phyloP scores from a whole-genome alignment of 2,113 vertebrate species.

The Microcebus tavaratra region DNA sequence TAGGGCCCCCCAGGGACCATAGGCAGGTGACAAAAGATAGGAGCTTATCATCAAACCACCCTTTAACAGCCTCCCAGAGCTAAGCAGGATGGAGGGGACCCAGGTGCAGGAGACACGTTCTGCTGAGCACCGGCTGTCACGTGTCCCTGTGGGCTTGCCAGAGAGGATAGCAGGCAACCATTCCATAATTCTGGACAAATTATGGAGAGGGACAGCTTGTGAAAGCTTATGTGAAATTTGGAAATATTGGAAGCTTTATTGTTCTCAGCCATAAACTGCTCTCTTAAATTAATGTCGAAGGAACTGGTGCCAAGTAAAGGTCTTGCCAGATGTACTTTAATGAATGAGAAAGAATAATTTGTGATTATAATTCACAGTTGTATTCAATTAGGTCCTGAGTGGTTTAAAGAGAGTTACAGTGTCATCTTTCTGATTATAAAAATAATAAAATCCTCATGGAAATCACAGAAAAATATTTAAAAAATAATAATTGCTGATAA shows the following conservation, averaged over 20 bases:
- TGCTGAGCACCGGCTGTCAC: not conserved
- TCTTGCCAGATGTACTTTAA: constrained; percentile 45
- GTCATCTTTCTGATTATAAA: constrained; percentile 47
- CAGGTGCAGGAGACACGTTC: not conserved
- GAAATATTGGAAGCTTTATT: constrained; percentile 38
- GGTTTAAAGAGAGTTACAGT: not conserved
- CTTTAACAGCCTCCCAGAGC: not conserved
- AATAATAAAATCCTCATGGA: constrained; percentile 42
- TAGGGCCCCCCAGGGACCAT: not conserved
- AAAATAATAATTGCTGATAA: not conserved
- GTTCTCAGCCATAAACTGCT: constrained; percentile 31
- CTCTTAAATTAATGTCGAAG: constrained; percentile 15
- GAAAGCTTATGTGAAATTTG: constrained; percentile 53
- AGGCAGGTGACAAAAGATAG: not conserved
- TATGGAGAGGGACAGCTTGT: constrained; percentile 46
- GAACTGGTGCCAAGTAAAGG: constrained; percentile 43
- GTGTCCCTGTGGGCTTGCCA: not conserved
- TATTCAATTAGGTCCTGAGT: not conserved
- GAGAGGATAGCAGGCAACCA: not conserved
- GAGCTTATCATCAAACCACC: not conserved
- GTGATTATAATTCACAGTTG: constrained; percentile 28
- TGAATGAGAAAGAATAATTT: constrained; percentile 55
- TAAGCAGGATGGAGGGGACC: not conserved
- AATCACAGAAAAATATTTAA: constrained; percentile 34
- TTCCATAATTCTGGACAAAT: constrained; percentile 42